Evolutionary conservation across 2,888 invertebrate species (phyloP), one percentile per base, ranked within the genome.

Genomic region (Tridacna crocea): DNA sequence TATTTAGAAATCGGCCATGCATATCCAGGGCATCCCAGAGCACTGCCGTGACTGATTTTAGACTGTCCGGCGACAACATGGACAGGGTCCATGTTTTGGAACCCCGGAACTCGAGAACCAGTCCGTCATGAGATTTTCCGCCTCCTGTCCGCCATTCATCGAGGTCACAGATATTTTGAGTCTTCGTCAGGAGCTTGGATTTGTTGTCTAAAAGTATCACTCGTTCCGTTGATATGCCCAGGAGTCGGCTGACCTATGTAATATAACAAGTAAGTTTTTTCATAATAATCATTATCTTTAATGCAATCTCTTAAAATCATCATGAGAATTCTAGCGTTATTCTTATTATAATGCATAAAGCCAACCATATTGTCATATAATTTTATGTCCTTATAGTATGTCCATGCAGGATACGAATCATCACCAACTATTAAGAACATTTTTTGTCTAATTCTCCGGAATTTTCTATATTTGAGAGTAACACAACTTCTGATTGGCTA

Each of bases 11-110:
- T 26, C 92, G 83, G 0, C 92, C 91, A 77, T 93, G 92, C 94
- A 96, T 95, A 90, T 96, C 95, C 93, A 96, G 95, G 91, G 96
- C 96, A 93, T 96, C 96, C 95, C 96, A 96, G 92, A 96, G 95
- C 73, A 95, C 95, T 83, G 95, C 94, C 65, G 95, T 95, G 72
- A 95, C 93, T 87, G 96, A 95, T 92, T 95, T 95, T 84, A 95
- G 91, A 87, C 92, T 92, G 77, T 93, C 93, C 27, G 91, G 95
- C 75, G 96, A 95, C 74, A 96, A 94, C 95, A 94, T 95, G 92
- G 94, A 95, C 91, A 91, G 95, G 27, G 91, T 89, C 94, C 94
- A 94, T 13, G 93, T 91, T 92, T 96, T 95, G 84, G 95, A 95
- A 81, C 95, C 96, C 65, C 96, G 95, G 93, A 96, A 96, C 91